Evolutionary conservation across 1,140 invertebrate genomes (phyloP).

Genomic region (Vanessa tameamea): DNA sequence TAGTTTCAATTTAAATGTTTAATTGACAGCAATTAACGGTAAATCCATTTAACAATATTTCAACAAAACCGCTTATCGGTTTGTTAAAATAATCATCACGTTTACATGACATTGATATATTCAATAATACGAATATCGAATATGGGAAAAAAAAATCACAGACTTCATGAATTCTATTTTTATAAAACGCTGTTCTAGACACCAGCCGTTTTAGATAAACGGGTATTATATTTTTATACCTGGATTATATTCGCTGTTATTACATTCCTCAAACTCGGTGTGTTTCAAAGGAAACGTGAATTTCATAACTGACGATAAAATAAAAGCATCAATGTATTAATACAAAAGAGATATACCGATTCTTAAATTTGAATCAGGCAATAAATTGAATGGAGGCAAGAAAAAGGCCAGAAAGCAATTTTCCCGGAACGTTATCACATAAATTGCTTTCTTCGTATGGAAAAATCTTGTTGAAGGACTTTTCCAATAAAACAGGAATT

Average conservation of each 20-base stretch:
- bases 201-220: too few relatives aligned
- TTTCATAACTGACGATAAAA: neutral
- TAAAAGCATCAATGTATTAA: constrained; percentile 17
- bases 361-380: constrained; percentile 59
- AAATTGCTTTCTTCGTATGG: constrained; percentile 73
- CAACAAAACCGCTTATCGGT: too few relatives aligned
- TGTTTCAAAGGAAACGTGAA: neutral
- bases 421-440: constrained; percentile 68
- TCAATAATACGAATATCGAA: too few relatives aligned
- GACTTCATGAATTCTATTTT: too few relatives aligned
- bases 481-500: constrained; percentile 63
- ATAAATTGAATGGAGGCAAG: constrained; percentile 70
- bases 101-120: too few relatives aligned
- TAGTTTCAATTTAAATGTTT: too few relatives aligned
- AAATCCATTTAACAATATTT: too few relatives aligned
- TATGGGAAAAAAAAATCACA: too few relatives aligned
- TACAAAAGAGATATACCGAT: constrained; percentile 22
- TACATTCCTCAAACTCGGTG: neutral
- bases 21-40: too few relatives aligned
- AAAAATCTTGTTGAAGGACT: constrained; percentile 66
- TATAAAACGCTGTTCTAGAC: too few relatives aligned
- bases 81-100: too few relatives aligned
- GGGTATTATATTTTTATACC: neutral
- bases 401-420: constrained; percentile 71
- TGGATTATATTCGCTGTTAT: neutral